These are phyloP conservation scores for Himalopsyche kuldschensis DNA, from an alignment of 2,888 invertebrate species.

Conservation along the genomic window DNA sequence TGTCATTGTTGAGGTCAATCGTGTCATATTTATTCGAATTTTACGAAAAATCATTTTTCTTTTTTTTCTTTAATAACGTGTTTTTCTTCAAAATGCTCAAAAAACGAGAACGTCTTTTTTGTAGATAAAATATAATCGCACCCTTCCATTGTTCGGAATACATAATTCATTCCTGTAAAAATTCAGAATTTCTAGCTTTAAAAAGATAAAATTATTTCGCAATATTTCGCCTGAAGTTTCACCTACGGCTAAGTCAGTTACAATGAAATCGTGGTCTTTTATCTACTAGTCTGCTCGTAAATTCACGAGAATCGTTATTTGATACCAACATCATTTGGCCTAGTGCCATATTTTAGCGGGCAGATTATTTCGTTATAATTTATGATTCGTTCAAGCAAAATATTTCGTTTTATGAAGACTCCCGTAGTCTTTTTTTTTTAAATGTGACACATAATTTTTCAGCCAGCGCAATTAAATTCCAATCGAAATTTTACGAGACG, in stretches of 20 bases:
- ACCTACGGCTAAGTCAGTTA: background rate
- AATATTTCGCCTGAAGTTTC: background rate
- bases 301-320: conserved; percentile 31
- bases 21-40: no score
- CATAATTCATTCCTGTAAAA: background rate
- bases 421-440: background rate
- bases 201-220: background rate
- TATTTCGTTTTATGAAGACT: background rate
- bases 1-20: no score
- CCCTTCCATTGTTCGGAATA: no score
- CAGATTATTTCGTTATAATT: conserved; percentile 34
- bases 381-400: conserved; percentile 16
- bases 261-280: background rate
- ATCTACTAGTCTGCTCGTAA: conserved; percentile 19
- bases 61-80: no score
- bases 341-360: conserved; percentile 28
- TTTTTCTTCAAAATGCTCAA: no score
- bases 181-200: background rate
- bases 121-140: no score
- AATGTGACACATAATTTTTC: background rate
- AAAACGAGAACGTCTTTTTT: no score
- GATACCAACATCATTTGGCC: conserved; percentile 35
- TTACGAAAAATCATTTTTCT: no score
- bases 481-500: no score
- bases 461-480: no score